phyloP scores from a whole-genome alignment of 2,888 invertebrate genomes.

The Rhamphomyia laevipes region DNA sequence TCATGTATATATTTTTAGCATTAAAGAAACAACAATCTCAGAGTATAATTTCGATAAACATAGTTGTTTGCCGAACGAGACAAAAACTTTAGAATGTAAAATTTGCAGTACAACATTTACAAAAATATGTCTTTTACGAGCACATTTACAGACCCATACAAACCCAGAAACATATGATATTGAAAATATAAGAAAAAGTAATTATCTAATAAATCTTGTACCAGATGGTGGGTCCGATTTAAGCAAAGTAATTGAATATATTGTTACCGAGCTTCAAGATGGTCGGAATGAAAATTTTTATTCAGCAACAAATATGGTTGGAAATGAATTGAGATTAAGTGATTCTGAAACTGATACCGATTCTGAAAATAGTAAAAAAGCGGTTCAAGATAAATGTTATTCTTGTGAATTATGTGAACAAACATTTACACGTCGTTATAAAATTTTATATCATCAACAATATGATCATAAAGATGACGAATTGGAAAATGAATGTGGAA shows the following conservation, averaged over 20 bases:
- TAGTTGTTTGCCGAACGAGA: conserved; percentile 28
- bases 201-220: not conserved
- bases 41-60: conserved; percentile 15
- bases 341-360: conserved; percentile 32
- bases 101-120: conserved; percentile 30
- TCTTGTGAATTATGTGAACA: conserved; percentile 27
- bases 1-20: no score
- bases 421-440: conserved; percentile 27
- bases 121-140: conserved; percentile 27
- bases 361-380: conserved; percentile 17
- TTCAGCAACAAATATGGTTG: conserved; percentile 25
- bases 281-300: conserved; percentile 20
- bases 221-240: no score
- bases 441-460: conserved; percentile 30
- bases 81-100: conserved; percentile 33
- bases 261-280: not conserved
- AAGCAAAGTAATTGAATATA: not conserved
- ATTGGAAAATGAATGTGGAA: conserved; percentile 40
- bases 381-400: conserved; percentile 15
- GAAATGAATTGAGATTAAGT: conserved; percentile 29
- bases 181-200: not conserved
- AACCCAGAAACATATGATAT: conserved; percentile 16
- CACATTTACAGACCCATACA: conserved; percentile 27
- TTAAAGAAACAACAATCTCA: not conserved
- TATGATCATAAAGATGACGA: conserved; percentile 37